phyloP scores from a whole-genome alignment of 2,888 invertebrate species.

The Brachyptera risi region DNA sequence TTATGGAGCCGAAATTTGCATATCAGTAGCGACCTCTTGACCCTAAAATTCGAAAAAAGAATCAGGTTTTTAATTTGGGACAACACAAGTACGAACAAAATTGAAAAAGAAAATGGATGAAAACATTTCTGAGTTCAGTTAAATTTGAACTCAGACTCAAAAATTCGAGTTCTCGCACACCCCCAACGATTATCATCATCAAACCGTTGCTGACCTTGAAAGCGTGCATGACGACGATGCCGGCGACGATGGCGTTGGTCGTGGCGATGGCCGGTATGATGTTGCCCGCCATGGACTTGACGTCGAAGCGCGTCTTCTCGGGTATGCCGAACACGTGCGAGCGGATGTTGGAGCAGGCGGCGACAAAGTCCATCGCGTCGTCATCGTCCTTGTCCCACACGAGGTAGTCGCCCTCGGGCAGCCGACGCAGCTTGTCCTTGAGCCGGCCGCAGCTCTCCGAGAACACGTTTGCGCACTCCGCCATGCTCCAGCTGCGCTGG shows the following conservation, averaged over 20 bases:
- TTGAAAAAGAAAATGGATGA: too few species aligned
- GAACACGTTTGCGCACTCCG: conserved; percentile 70
- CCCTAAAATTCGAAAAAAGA: too few species aligned
- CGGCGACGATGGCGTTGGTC: conserved; percentile 96
- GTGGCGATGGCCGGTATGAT: conserved; percentile 99
- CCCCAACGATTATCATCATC: too few species aligned
- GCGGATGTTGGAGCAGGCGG: conserved; percentile 90
- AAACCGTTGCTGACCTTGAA: conserved; percentile 54
- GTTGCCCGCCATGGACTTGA: conserved; percentile 99
- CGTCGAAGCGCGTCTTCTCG: conserved; percentile 83
- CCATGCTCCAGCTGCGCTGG: conserved; percentile 73
- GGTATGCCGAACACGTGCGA: conserved; percentile 85
- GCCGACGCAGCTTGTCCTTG: conserved; percentile 53
- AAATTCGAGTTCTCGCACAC: too few species aligned
- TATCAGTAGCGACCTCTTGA: too few species aligned
- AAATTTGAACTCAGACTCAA: too few species aligned
- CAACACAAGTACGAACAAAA: too few species aligned
- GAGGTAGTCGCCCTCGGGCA: conserved; percentile 50
- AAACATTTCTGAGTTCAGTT: too few species aligned
- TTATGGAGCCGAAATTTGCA: too few species aligned
- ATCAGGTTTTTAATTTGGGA: too few species aligned
- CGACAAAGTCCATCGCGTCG: conserved; percentile 92
- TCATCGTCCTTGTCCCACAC: conserved; percentile 98
- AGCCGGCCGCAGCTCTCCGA: conserved; percentile 61
- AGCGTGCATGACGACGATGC: conserved; percentile 87